Percentiles rank a stretch among this genome's conserved stretches.
Evolutionary conservation across 2,888 invertebrate species (phyloP).

Genomic region (Ligdia adustata): DNA sequence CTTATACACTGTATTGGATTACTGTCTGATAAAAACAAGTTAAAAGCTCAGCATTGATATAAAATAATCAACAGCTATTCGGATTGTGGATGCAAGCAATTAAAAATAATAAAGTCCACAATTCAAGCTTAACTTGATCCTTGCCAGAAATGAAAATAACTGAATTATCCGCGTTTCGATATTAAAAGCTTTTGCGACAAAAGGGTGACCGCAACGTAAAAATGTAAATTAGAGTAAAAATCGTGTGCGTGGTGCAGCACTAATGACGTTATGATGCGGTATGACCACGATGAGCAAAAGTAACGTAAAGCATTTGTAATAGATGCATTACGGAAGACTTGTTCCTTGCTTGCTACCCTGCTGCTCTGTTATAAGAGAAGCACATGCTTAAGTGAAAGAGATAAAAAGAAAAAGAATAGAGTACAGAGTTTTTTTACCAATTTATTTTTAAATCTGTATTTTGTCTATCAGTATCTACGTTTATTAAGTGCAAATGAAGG

Average conservation of each 20-base stretch:
- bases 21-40: slow-evolving; percentile 11
- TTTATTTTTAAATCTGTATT: too few relatives aligned
- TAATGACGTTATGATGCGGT: slow-evolving; percentile 52
- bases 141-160: slow-evolving; percentile 15
- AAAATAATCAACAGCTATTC: slow-evolving; percentile 2
- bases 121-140: slow-evolving; percentile 25
- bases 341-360: too few relatives aligned
- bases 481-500: too few relatives aligned
- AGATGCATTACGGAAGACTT: too few relatives aligned
- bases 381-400: too few relatives aligned
- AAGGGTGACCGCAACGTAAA: slow-evolving; percentile 51
- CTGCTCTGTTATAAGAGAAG: too few relatives aligned
- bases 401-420: too few relatives aligned
- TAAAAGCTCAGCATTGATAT: slow-evolving; percentile 13
- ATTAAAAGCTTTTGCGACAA: slow-evolving; percentile 18
- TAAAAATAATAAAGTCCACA: slow-evolving; percentile 23
- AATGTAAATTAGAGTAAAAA: slow-evolving; percentile 69
- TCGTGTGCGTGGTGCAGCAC: slow-evolving; percentile 63
- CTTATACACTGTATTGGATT: not conserved
- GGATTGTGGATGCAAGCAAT: slow-evolving; percentile 12
- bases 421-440: too few relatives aligned
- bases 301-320: too few relatives aligned
- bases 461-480: too few relatives aligned
- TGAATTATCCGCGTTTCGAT: slow-evolving; percentile 10
- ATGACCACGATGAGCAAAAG: slow-evolving; percentile 22